These are phyloP conservation scores for Catostomus latipinnis DNA, from an alignment of 2,797 vertebrate genomes.

Conservation along the genomic window DNA sequence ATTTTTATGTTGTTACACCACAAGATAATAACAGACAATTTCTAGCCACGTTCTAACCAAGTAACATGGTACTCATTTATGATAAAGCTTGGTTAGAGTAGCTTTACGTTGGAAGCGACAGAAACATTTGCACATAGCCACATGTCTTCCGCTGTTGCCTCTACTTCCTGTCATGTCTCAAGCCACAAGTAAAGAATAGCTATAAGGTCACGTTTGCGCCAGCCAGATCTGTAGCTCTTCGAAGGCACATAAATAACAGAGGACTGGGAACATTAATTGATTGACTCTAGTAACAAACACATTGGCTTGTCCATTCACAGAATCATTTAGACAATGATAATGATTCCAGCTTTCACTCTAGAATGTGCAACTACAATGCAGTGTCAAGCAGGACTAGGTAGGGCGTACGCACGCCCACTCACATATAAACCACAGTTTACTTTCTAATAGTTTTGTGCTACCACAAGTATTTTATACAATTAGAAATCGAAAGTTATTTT, in stretches of 20 bases:
- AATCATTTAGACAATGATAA: background rate
- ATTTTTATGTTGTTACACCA: background rate
- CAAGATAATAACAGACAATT: constrained; percentile 7
- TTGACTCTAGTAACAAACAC: background rate
- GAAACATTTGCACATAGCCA: constrained; percentile 60
- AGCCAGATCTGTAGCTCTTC: background rate
- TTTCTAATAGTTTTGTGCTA: constrained; percentile 14
- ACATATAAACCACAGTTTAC: constrained; percentile 15
- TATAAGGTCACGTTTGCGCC: background rate
- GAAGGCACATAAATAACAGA: background rate
- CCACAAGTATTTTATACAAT: constrained; percentile 6
- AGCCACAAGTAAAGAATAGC: constrained; percentile 58
- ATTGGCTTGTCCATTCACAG: background rate
- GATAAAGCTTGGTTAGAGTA: constrained; percentile 23
- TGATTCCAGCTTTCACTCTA: background rate
- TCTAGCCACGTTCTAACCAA: constrained; percentile 4
- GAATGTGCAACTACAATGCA: background rate
- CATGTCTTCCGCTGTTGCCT: constrained; percentile 56
- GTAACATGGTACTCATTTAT: background rate
- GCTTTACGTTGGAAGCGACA: constrained; percentile 25
- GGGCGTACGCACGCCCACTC: background rate
- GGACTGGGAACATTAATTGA: background rate
- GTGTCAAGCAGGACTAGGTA: background rate
- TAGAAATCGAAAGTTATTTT: constrained; percentile 7
- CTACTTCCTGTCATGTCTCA: constrained; percentile 60